Evolutionary conservation across 2,797 vertebrate species (phyloP), one percentile per base, ranked within the genome.

Genomic region (Rhinogobio ventralis): DNA sequence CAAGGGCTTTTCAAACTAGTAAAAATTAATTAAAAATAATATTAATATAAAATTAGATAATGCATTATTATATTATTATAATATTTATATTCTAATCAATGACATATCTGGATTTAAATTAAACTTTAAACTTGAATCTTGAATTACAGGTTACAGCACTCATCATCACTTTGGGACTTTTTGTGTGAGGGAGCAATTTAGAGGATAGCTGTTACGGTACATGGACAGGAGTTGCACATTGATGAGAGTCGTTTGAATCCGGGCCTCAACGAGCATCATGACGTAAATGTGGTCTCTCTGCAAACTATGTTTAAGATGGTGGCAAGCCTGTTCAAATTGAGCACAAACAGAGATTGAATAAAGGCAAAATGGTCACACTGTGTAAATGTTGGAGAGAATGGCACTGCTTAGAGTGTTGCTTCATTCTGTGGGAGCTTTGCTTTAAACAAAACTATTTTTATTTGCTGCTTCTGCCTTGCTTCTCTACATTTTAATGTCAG

Each of bases 261-360:
- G 20, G 55, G 53, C 71, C 25, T 49, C 39, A 82, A 73, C 19
- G 25, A 82, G 39, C 5, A 17, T 51, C 5, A 66, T 83, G 81
- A 66, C 60, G 81, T 75, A 75, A 83, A 64, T 83, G 71, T 82
- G 64, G 49, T 39, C 23, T 55, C 79, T 74, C 28, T 83, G 71
- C 81, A 75, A 83, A 83, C 71, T 25, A 60, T 7, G 11, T 53
- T 46, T 60, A 83, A 64, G 25, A 89, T 89, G 72, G 89, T 74
- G 68, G 73, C 85, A 89, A 90, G 88, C 60, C 45, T 36, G 64
- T 75, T 80, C 90, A 92, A 90, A 81, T 88, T 87, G 86, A 88
- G 84, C 62, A 5, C 71, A 81, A 76, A 81, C 66, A 76, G 45
- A 68, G 45, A 17, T 20, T 33, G 79, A 85, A 93, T 88, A 88